Conservation (phyloP, 2,888 invertebrate species). For the Tenthredo notha region DNA sequence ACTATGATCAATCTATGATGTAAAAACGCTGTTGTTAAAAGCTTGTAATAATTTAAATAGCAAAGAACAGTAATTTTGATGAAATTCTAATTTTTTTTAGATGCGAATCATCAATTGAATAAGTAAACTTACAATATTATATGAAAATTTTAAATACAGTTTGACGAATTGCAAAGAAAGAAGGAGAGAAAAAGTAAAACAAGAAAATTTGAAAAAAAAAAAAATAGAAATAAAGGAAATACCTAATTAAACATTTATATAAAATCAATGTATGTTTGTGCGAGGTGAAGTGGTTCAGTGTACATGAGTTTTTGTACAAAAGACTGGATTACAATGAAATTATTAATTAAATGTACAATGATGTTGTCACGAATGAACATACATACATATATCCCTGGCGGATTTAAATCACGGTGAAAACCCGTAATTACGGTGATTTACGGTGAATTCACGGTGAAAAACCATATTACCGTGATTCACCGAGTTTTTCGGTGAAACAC, state of each 20-base stretch:
- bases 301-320: constrained; percentile 49
- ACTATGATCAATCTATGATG: background rate
- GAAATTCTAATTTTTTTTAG: background rate
- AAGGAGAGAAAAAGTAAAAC: background rate
- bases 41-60: background rate
- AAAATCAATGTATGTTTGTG: constrained; percentile 41
- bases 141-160: constrained; percentile 19
- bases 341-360: constrained; percentile 49
- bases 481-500: too few species aligned
- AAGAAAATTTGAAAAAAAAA: background rate
- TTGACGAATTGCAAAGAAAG: constrained; percentile 36
- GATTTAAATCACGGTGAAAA: too few species aligned
- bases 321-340: constrained; percentile 41
- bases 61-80: background rate
- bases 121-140: constrained; percentile 20
- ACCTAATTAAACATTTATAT: background rate
- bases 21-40: background rate
- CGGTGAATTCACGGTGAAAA: too few species aligned
- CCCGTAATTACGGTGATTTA: too few species aligned
- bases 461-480: too few species aligned
- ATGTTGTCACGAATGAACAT: constrained; percentile 49
- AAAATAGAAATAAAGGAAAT: background rate
- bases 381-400: too few species aligned
- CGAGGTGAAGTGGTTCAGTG: constrained; percentile 28
- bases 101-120: constrained; percentile 61